phyloP scores from a whole-genome alignment of 2,888 invertebrate species.

The Adela reaumurella region DNA sequence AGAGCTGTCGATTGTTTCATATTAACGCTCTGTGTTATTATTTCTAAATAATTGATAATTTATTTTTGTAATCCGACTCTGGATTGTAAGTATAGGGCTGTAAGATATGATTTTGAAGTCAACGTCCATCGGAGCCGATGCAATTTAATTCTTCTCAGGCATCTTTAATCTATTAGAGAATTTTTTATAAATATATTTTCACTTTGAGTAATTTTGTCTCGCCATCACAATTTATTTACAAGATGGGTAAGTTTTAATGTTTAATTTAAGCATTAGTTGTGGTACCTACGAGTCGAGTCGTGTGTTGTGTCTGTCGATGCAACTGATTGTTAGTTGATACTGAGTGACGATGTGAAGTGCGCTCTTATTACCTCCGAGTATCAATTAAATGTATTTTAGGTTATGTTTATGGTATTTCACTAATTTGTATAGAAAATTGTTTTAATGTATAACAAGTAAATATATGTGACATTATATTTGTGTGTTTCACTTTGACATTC shows the following conservation, averaged over 20 bases:
- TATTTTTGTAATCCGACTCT: background rate
- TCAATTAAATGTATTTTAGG: conserved; percentile 48
- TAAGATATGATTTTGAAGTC: background rate
- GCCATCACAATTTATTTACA: conserved; percentile 37
- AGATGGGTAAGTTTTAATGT: background rate
- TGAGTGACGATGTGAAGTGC: conserved; percentile 40
- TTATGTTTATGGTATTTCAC: conserved; percentile 51
- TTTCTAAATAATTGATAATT: background rate
- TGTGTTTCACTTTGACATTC: conserved; percentile 29
- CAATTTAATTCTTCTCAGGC: background rate
- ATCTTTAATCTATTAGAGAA: background rate
- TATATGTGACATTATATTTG: conserved; percentile 41
- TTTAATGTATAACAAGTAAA: conserved; percentile 56
- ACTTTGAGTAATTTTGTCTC: conserved; percentile 13
- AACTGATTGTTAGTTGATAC: conserved; percentile 49
- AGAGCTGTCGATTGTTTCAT: background rate
- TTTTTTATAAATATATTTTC: background rate
- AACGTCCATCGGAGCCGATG: too few relatives aligned
- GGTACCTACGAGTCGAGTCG: background rate
- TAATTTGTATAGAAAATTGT: conserved; percentile 45
- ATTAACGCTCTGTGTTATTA: background rate
- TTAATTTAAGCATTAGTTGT: too few relatives aligned
- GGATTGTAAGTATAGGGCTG: background rate
- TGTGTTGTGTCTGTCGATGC: conserved; percentile 18
- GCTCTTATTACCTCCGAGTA: conserved; percentile 56